Evolutionary conservation across 1,140 invertebrate genomes (phyloP), one percentile per base, ranked within the genome.

Genomic region (Choristoneura fumiferana): DNA sequence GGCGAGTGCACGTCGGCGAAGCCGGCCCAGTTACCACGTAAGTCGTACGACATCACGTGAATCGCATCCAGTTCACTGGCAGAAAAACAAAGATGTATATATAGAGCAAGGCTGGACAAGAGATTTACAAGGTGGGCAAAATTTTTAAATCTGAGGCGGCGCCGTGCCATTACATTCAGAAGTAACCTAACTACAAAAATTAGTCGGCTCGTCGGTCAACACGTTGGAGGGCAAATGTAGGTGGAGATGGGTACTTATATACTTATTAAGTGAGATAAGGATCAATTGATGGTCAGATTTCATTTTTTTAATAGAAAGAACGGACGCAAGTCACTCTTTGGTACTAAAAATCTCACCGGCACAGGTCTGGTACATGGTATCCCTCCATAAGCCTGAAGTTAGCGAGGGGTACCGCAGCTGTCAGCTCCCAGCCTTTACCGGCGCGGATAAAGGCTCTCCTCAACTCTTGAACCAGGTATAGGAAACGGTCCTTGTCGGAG

Each of bases 11-110:
- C 93, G 73, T 97, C 96, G 0, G 96, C 96, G 68, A 96, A 95
- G 36, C 95, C 95, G 4, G 95, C 96, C 96, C 96, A 98, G 70
- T 97, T 96, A 17, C 97, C 97, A 64, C 96, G 91, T 12, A 98
- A 90, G 89, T 98, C 97, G 77, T 98, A 98, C 0, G 96, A 92
- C 96, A 97, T 97, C 8, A 95, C 95, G 73, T 97, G 96, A 53
- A 97, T 93, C 3, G 95, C 95, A 77, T 97, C 95, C 12, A 96
- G 60, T 22, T 91, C 81, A 69, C 94, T 95, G 65, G n/a, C 67
- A 76, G 22, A 29, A 29, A 29, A 29, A 3, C 22, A 29, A 2
- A 29, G 22, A 29, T 29, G n/a, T n/a, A n/a, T n/a, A n/a, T n/a
- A n/a, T n/a, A n/a, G n/a, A n/a, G n/a, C n/a, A n/a, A n/a, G n/a